A percentile compares a stretch with the other conserved stretches of the same genome.
phyloP scores from a whole-genome alignment of 2,113 vertebrate species.

The Campylomormyrus numenius region DNA sequence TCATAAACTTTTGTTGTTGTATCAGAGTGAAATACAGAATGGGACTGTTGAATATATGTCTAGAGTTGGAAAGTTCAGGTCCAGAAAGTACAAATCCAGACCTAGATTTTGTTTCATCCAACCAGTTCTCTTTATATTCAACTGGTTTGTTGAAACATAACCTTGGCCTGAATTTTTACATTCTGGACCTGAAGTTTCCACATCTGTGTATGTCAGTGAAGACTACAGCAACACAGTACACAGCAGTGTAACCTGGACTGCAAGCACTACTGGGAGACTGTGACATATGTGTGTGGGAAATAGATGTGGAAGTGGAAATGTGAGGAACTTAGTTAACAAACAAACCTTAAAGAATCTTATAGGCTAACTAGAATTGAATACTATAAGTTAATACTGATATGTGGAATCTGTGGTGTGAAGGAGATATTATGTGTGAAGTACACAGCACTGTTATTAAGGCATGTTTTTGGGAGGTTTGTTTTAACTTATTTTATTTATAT shows the following conservation, averaged over 20 bases:
- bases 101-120: neutral
- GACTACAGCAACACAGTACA: neutral
- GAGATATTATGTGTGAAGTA: neutral
- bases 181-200: neutral
- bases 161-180: neutral
- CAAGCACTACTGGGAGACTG: neutral
- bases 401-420: neutral
- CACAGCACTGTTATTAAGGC: neutral
- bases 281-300: neutral
- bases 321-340: neutral
- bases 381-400: neutral
- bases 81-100: neutral
- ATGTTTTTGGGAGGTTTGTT: neutral
- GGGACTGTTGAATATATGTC: neutral
- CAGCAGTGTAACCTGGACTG: neutral
- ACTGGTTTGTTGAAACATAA: neutral
- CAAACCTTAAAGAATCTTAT: neutral
- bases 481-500: slow-evolving; percentile 15
- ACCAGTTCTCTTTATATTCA: neutral
- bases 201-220: neutral
- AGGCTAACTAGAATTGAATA: neutral
- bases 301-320: neutral
- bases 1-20: neutral
- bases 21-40: neutral
- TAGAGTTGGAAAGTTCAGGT: neutral